Conservation (phyloP, 2,113 vertebrate genomes). For the Mormoops blainvillei region DNA sequence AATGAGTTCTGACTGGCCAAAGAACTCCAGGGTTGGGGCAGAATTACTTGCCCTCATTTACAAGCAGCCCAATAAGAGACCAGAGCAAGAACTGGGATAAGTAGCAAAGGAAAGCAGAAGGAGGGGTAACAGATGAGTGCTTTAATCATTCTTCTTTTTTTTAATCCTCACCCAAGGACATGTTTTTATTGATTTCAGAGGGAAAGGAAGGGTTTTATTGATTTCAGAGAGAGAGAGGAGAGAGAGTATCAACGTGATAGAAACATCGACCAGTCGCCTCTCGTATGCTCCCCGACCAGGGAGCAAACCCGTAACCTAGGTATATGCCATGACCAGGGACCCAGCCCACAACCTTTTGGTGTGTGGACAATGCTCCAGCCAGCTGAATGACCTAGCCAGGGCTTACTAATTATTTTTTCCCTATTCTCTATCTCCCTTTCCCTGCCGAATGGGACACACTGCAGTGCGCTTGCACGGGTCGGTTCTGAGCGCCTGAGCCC, state of each 20-base stretch:
- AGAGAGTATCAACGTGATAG: too few species aligned
- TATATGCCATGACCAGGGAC: too few species aligned
- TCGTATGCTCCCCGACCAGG: too few species aligned
- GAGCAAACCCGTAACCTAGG: too few species aligned
- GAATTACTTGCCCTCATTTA: neutral
- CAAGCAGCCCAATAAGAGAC: neutral
- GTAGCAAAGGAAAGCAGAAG: neutral
- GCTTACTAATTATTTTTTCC: neutral
- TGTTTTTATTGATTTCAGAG: too few species aligned
- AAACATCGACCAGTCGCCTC: too few species aligned
- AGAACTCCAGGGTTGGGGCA: neutral
- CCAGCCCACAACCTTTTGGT: too few species aligned
- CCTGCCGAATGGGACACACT: neutral
- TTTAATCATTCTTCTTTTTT: neutral
- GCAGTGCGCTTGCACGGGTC: neutral
- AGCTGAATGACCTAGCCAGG: too few species aligned
- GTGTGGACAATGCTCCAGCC: too few species aligned
- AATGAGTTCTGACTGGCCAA: neutral
- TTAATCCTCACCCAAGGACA: too few species aligned
- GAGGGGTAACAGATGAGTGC: neutral
- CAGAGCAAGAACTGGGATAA: neutral
- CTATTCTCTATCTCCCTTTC: neutral
- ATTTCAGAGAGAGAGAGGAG: too few species aligned
- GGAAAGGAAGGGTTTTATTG: too few species aligned
- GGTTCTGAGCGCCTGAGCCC: neutral